Base-by-base conservation (phyloP, 2,797 vertebrate genomes). In the Botia almorhae region DNA sequence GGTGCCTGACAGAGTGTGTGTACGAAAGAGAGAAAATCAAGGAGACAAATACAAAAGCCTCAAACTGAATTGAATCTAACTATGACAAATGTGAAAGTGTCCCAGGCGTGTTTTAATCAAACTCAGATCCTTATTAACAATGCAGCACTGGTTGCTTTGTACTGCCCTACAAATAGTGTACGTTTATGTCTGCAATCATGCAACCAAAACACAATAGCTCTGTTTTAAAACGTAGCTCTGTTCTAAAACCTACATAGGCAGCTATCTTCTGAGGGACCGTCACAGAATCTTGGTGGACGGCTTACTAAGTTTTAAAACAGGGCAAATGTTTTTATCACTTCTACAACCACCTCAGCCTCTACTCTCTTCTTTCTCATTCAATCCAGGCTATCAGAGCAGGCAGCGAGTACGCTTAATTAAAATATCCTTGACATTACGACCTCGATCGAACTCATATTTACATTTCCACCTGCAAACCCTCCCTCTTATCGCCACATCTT, bases 371-470 rank as follows among this genome's bases (percentile, higher is more conserved):
- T 26, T 26, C 23, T 26, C 53, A 78, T 60, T 65, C 65, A 69
- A 69, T 69, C 65, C 65, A 7, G 8, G 65, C 65, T 60, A 77
- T 77, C 53, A 69, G 53, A 60, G 39, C 7, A 60, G 55, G 53
- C 76, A 60, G 53, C 23, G 7, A 21, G n/a, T 11, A 2, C 48
- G 64, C 48, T 55, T 78, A 79, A 74, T 84, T 33, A 68, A 58
- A 78, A 79, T 74, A 51, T 72, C 64, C 72, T 56, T 43, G 16
- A 69, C 74, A 78, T 77, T 69, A 72, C 29, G 69, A 68, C 69
- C 75, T 80, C 72, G 70, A 77, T 81, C 36, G 68, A 82, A 83
- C 26, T 17, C 75, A 74, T 86, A 81, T 86, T 78, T 83, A 82
- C 76, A 75, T 81, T 69, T 81, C 68, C 26, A 53, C 81, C 58